Base-by-base conservation (phyloP, 1,140 invertebrate genomes). In the Drosophila miranda region DNA sequence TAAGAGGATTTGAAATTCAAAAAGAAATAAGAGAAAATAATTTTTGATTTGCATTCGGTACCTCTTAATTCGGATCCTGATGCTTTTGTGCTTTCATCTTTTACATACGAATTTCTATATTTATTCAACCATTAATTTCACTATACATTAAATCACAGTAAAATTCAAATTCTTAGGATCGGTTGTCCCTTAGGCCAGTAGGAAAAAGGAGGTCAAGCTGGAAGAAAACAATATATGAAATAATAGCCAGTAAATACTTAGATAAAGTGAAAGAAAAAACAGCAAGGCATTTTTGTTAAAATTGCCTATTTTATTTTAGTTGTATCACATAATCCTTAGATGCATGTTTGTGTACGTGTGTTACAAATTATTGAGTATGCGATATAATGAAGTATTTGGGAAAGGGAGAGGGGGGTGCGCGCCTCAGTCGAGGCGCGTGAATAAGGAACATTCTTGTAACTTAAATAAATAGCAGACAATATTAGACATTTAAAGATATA, bases 401-500 rank as follows among this genome's bases (percentile, higher is more conserved):
- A 19, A 19, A 21, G 52, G 49, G 56, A 34, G 56, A 34, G 34
- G n/a, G 44, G 44, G 48, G 73, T 4, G 4, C 23, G 23, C 23
- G 23, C 23, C 23, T 26, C 23, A 6, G 23, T 26, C 23, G 23
- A 26, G 4, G 23, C 23, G 23, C 23, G 73, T 50, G 43, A 55
- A 52, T 87, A 86, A 86, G 81, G 81, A 86, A 86, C 81, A 81
- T 87, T 78, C 54, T 78, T 75, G 43, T 51, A 64, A 63, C 55
- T 75, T 48, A 67, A 74, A 56, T 34, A 74, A 66, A 41, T 53
- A 60, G 43, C 73, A 67, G 38, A 51, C 26, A 60, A 58, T n/a
- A 56, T 23, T 13, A 38, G 13, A 38, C 34, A 68, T 48, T 52
- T 28, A 57, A 52, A n/a, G 48, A 56, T 64, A 54, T 58, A 66